Percentiles rank a stretch among this genome's conserved stretches.
These are phyloP conservation scores for Herpetotheres cachinnans DNA, from an alignment of 2,113 vertebrate genomes.

Conservation along the genomic window DNA sequence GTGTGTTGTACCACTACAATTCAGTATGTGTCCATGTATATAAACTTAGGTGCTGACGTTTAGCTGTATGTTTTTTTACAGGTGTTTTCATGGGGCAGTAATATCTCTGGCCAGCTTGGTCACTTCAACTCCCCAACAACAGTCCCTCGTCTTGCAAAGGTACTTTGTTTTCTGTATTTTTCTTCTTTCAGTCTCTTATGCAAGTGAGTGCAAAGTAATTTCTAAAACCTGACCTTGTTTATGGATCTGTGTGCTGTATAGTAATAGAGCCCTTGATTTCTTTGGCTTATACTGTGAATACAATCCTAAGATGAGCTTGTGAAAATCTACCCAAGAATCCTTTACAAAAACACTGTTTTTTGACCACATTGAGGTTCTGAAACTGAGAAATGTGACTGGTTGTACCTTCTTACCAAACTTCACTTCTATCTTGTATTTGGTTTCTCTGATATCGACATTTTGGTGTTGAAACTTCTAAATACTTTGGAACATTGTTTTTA, in stretches of 20 bases:
- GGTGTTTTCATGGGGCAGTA: constrained; percentile 96
- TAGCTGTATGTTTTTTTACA: constrained; percentile 54
- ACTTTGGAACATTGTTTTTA: not conserved
- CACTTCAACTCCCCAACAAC: constrained; percentile 88
- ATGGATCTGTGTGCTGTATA: not conserved
- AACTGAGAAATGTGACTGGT: not conserved
- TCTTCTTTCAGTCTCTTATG: not conserved
- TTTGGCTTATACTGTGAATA: not conserved
- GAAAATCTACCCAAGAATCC: not conserved
- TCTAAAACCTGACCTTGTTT: not conserved
- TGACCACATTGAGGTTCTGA: not conserved
- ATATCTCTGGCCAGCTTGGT: constrained; percentile 89
- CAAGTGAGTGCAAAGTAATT: not conserved
- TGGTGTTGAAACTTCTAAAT: not conserved
- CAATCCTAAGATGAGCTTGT: not conserved
- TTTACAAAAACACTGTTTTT: not conserved
- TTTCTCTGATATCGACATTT: not conserved
- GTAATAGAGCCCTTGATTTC: not conserved
- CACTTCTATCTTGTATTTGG: not conserved
- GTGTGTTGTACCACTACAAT: not conserved
- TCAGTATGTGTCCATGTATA: not conserved
- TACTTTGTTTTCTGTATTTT: constrained; percentile 36
- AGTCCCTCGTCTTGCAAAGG: constrained; percentile 89
- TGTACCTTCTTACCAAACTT: not conserved
- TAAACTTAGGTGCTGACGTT: not conserved